Evolutionary conservation across 37 sponge, comb jelly and placozoan genomes (phyloP), one percentile per base, ranked within the genome.

Genomic region (Spongia lamella): DNA sequence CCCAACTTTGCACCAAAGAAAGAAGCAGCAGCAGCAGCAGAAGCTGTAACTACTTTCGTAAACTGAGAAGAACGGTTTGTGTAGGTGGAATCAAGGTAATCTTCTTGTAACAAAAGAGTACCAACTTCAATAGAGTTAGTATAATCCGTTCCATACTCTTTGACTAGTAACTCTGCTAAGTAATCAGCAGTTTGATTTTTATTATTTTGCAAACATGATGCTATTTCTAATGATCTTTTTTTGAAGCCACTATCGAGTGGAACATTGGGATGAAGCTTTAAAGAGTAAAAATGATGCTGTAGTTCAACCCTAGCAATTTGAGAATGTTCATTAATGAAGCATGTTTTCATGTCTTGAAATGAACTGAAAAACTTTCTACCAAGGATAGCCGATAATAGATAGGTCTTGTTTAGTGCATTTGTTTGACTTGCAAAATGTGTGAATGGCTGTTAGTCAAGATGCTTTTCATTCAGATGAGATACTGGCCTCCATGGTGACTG

Each of bases 141-240:
- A 30, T 70, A 75, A 64, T 91, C 84, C 19, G 92, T 91, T 11
- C 92, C 92, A 35, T 80, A 91, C 34, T 91, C 92, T 53, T 84
- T 56, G 50, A 91, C 69, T 0, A 86, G 53, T 7, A 91, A 72
- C 71, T 91, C 84, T 0, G 88, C 66, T 15, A 80, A 55, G 60
- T 91, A 91, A 14, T 66, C 53, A 0, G 84, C 88, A 57, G 56
- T 51, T 21, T 73, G 68, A 1, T 65, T 83, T 54, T 78, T 72
- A 61, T 91, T 86, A 55, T 71, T 79, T 22, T 87, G 88, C 16
- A 91, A n/a, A 60, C 68, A 62, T 4, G 76, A 73, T 16, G 84
- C 92, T 75, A 91, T 86, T 9, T 91, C 87, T 31, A 80, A 52
- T 31, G 86, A n/a, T 0, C 84, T 56, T 1, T 77, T 62, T 55